Evolutionary conservation across 30 jellyfish, hydroid and myxozoan genomes (phyloP), one percentile per base, ranked within the genome.

Genomic region (Pseudorhiza aurosa): DNA sequence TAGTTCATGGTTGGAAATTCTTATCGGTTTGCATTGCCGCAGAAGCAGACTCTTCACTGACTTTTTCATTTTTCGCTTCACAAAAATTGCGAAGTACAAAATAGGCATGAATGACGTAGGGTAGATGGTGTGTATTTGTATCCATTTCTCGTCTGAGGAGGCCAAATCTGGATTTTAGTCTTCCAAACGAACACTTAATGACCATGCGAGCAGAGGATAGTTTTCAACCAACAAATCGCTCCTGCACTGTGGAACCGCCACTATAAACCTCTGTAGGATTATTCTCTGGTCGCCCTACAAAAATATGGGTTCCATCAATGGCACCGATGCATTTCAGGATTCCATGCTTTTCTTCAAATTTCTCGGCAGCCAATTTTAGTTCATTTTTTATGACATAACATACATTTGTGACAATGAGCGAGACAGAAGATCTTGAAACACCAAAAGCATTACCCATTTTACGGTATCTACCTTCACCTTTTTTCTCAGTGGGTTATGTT

Each of bases 141-240:
- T 56, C 88, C 88, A 76, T 76, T 57, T 76, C 88, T 1, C 71
- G 36, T 76, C 39, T 37, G 49, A 59, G 88, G 17, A 51, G 56
- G 28, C 85, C 56, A 33, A 69, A 82, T 35, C 88, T 68, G 18
- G 94, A 81, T 40, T 68, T 82, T n/a, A 82, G 74, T 28, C 94
- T 39, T 10, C 87, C 94, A 68, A 82, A 68, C 33, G 86, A 42
- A 58, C 94, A 82, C 50, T 82, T 87, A 7, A 82, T 69, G 11
- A 69, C 78, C 87, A 82, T 82, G 27, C 87, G 33, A 5, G 81
- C 87, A 30, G 94, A 82, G 94, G n/a, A 82, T n/a, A 82, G 71
- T 30, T 86, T 62, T 19, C 33, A 82, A 9, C 94, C 94, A 69
- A 82, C 68, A 30, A 68, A 82, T 47, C 58, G 81, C 80, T 82